Percentiles rank a stretch among this genome's conserved stretches.
phyloP scores from a whole-genome alignment of 1,140 invertebrate species.

The Periplaneta americana region DNA sequence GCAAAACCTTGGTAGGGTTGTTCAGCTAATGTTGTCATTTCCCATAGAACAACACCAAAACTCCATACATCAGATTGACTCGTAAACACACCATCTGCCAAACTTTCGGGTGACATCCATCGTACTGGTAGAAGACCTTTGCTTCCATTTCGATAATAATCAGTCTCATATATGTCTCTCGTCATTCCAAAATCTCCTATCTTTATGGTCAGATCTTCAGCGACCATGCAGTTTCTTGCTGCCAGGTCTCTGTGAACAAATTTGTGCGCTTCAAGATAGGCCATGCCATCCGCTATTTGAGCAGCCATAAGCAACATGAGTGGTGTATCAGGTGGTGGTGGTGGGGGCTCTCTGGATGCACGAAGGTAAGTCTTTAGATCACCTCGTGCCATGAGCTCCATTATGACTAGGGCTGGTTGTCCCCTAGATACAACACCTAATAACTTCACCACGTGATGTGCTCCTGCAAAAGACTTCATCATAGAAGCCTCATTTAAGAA shows the following conservation, averaged over 20 bases:
- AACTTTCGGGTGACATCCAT: slow-evolving; percentile 95
- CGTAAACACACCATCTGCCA: slow-evolving; percentile 92
- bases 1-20: slow-evolving; percentile 84
- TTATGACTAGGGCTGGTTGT: slow-evolving; percentile 88
- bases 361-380: slow-evolving; percentile 91
- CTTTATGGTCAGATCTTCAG: slow-evolving; percentile 86
- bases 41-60: slow-evolving; percentile 96
- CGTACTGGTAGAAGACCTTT: slow-evolving; percentile 83
- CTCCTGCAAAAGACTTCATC: slow-evolving; percentile 48
- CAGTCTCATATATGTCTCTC: slow-evolving; percentile 94
- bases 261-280: slow-evolving; percentile 89
- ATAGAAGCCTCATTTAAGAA: slow-evolving; percentile 60
- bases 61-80: slow-evolving; percentile 93
- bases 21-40: slow-evolving; percentile 95
- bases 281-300: slow-evolving; percentile 98
- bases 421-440: slow-evolving; percentile 66
- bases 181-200: slow-evolving; percentile 96
- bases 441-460: slow-evolving; percentile 60
- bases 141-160: slow-evolving; percentile 81
- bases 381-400: slow-evolving; percentile 96
- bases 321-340: neutral
- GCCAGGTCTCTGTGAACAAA: slow-evolving; percentile 97
- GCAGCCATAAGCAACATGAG: slow-evolving; percentile 55
- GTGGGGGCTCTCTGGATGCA: neutral
- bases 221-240: slow-evolving; percentile 97